Evolutionary conservation across 2,113 vertebrate genomes (phyloP).

Genomic region (Rhinogobius similis): DNA sequence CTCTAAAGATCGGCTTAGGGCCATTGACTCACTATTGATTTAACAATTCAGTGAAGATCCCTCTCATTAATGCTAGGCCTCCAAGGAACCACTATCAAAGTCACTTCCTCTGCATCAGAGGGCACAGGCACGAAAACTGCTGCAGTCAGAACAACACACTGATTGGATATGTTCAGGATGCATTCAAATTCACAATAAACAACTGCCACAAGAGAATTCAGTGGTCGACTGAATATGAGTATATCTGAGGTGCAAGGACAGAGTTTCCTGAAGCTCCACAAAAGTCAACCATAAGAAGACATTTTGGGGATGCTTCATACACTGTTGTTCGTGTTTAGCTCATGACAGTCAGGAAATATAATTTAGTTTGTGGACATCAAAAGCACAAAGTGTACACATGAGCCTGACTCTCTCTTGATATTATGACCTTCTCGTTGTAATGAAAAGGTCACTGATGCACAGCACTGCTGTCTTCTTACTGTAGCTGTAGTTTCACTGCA

Average conservation of each 20-base stretch:
- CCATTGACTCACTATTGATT: slow-evolving; percentile 20
- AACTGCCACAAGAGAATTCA: background rate
- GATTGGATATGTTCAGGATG: background rate
- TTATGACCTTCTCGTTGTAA: slow-evolving; percentile 38
- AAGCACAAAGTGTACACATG: slow-evolving; percentile 1
- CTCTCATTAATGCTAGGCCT: slow-evolving; percentile 6
- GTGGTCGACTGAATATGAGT: background rate
- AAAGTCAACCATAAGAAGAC: background rate
- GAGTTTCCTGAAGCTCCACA: background rate
- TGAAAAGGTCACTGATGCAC: no score
- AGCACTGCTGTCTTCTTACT: slow-evolving; percentile 1
- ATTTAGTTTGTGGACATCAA: slow-evolving; percentile 3
- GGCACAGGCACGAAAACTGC: slow-evolving; percentile 4
- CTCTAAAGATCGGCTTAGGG: background rate
- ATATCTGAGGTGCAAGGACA: background rate
- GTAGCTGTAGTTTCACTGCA: slow-evolving; percentile 23
- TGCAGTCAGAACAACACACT: background rate
- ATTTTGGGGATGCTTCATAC: slow-evolving; percentile 1
- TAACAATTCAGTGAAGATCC: background rate
- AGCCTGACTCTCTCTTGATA: slow-evolving; percentile 19
- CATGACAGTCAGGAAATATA: slow-evolving; percentile 11
- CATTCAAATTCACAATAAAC: background rate
- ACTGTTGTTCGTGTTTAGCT: background rate
- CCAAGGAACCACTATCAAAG: slow-evolving; percentile 11
- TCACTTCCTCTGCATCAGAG: slow-evolving; percentile 1